Conservation (phyloP, 2,797 vertebrate genomes). For the Hylomyscus alleni region DNA sequence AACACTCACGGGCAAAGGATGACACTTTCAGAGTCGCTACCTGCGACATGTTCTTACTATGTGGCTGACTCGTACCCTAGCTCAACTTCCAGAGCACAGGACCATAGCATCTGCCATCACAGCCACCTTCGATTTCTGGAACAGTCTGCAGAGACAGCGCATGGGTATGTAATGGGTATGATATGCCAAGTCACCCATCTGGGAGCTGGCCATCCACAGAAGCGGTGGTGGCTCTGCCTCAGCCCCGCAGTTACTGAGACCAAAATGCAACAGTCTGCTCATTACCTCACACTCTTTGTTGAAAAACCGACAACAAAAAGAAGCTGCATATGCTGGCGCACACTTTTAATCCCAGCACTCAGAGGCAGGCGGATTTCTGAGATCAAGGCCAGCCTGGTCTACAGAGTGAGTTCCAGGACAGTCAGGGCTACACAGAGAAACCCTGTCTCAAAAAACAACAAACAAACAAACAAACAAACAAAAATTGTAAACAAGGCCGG, state of each 20-base stretch:
- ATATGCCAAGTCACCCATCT: background rate
- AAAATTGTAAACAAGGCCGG: background rate
- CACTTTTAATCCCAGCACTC: background rate
- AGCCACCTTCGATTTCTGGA: background rate
- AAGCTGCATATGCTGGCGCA: rapidly evolving
- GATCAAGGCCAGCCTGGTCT: background rate
- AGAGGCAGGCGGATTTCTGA: background rate
- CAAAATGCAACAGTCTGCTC: rapidly evolving
- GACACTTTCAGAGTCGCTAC: background rate
- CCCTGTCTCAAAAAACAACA: background rate
- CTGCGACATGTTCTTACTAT: background rate
- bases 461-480: background rate
- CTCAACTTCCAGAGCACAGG: background rate
- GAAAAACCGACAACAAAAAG: background rate
- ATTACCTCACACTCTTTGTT: background rate
- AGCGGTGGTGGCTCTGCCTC: background rate
- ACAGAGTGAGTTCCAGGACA: background rate
- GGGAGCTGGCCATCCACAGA: rapidly evolving
- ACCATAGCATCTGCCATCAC: background rate
- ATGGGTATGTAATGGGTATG: background rate
- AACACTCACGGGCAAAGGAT: background rate
- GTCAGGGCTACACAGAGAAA: background rate
- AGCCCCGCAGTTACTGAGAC: background rate
- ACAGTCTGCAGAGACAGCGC: background rate
- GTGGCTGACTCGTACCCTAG: background rate